phyloP scores from a whole-genome alignment of 2,113 vertebrate genomes.

The Zosterops japonicus region DNA sequence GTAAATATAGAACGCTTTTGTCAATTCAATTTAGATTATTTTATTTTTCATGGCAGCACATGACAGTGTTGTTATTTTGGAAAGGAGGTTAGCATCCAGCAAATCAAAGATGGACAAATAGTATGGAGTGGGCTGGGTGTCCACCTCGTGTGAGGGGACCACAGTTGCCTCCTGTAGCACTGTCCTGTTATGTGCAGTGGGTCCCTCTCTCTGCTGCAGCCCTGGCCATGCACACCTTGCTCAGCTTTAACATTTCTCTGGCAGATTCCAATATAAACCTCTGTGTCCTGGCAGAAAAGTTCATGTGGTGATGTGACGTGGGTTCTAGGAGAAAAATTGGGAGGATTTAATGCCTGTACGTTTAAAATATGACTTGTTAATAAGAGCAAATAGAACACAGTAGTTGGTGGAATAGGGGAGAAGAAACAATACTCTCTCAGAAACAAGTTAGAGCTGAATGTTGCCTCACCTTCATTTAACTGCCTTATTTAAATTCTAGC shows the following conservation, averaged over 20 bases:
- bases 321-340: not conserved
- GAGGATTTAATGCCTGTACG: rapidly evolving
- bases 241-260: not conserved
- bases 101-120: not conserved
- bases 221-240: not conserved
- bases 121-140: not conserved
- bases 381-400: not conserved
- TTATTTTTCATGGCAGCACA: not conserved
- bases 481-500: not conserved
- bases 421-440: not conserved
- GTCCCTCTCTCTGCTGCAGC: not conserved
- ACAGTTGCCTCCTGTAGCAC: rapidly evolving
- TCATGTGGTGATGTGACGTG: not conserved
- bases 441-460: not conserved
- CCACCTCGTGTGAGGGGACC: rapidly evolving
- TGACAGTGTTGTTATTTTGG: not conserved
- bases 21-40: not conserved
- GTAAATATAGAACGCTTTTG: not conserved
- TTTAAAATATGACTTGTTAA: not conserved
- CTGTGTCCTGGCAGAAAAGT: not conserved
- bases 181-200: not conserved
- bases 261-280: not conserved
- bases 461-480: not conserved
- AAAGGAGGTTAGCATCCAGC: not conserved
- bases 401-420: not conserved